Evolutionary conservation across 1,140 invertebrate species (phyloP).

Genomic region (Probaryconus sp.): DNA sequence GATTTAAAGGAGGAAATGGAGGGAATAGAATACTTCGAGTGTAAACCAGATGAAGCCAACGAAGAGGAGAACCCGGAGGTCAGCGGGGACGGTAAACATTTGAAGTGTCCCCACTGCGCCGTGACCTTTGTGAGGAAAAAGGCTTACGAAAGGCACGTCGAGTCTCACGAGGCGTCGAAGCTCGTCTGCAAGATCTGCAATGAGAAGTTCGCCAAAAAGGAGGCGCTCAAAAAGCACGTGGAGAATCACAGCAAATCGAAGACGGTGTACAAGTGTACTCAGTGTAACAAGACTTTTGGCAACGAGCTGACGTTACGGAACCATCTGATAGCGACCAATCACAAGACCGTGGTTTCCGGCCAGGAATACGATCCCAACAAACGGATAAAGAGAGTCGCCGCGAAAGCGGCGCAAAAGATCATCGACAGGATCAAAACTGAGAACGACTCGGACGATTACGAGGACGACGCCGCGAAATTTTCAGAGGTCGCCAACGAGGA

Average conservation of each 20-base stretch:
- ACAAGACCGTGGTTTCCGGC: constrained; percentile 71
- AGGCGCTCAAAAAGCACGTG: constrained; percentile 66
- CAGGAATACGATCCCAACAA: constrained; percentile 76
- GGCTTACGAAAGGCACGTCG: constrained; percentile 63
- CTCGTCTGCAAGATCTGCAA: constrained; percentile 71
- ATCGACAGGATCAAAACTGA: constrained; percentile 76
- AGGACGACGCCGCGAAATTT: constrained; percentile 44
- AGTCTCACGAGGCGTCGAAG: constrained; percentile 59
- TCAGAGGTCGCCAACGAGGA: constrained; percentile 13
- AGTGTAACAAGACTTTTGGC: constrained; percentile 72
- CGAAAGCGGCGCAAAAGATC: constrained; percentile 75
- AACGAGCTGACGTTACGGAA: constrained; percentile 75
- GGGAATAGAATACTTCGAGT: not conserved
- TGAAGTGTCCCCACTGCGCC: constrained; percentile 68
- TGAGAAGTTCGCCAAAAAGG: constrained; percentile 67
- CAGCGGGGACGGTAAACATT: constrained; percentile 22
- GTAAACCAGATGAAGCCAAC: constrained; percentile 23
- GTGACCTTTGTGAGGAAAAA: constrained; percentile 64
- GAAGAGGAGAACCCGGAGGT: constrained; percentile 21
- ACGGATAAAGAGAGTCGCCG: constrained; percentile 73
- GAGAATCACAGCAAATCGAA: constrained; percentile 69
- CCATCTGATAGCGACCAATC: constrained; percentile 74
- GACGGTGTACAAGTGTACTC: constrained; percentile 70
- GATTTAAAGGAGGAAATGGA: constrained; percentile 66
- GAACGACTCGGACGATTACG: constrained; percentile 67